Conservation (phyloP, 2,888 invertebrate species). For the Heliconius sara region DNA sequence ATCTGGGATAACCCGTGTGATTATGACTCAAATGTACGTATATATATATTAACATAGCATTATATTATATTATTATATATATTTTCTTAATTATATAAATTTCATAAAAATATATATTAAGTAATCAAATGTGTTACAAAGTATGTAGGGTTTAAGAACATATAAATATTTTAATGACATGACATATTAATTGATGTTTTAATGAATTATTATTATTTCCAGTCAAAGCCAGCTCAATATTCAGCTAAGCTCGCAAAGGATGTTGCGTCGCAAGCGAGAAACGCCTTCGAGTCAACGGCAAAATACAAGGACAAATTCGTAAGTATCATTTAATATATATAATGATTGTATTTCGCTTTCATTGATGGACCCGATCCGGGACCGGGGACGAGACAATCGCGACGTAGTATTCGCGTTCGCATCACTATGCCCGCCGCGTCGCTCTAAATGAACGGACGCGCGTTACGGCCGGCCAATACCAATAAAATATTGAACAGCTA, state of each 20-base stretch:
- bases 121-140: background rate
- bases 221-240: conserved; percentile 64
- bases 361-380: conserved; percentile 62
- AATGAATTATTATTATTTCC: conserved; percentile 52
- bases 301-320: conserved; percentile 72
- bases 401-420: conserved; percentile 68
- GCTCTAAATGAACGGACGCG: conserved; percentile 81
- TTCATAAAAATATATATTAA: background rate
- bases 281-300: conserved; percentile 59
- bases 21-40: conserved; percentile 57
- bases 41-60: background rate
- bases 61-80: background rate
- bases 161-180: background rate
- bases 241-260: conserved; percentile 59
- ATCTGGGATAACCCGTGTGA: conserved; percentile 78
- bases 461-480: conserved; percentile 73
- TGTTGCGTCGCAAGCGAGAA: conserved; percentile 66
- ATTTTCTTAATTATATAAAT: background rate
- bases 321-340: conserved; percentile 59
- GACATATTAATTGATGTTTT: background rate
- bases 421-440: conserved; percentile 81
- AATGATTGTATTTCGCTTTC: conserved; percentile 66
- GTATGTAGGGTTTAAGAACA: background rate
- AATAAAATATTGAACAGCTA: conserved; percentile 67
- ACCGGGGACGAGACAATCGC: conserved; percentile 58